Percentiles rank a stretch among this genome's conserved stretches.
Conservation (phyloP, 2,113 vertebrate species). For the Corythaeola cristata region DNA sequence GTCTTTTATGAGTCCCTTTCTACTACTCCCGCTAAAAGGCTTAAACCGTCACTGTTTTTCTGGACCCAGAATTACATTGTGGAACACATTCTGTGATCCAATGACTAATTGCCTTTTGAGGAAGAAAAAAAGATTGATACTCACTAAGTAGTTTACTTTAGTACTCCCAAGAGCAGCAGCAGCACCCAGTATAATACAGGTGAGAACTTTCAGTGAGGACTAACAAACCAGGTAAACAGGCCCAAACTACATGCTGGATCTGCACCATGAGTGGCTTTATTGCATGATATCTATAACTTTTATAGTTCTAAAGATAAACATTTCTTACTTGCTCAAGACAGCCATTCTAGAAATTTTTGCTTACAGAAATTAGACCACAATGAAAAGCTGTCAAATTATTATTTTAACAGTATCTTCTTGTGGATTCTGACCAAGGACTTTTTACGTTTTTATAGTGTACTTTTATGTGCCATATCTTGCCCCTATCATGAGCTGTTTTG, state of each 20-base stretch:
- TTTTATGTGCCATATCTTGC: background rate
- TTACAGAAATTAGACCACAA: background rate
- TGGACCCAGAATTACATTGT: background rate
- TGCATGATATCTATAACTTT: fast-evolving
- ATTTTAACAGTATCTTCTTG: background rate
- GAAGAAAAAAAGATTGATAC: background rate
- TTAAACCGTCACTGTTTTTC: background rate
- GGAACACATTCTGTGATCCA: background rate
- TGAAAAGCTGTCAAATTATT: background rate
- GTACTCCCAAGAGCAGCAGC: background rate
- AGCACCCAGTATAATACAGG: background rate
- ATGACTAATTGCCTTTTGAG: background rate
- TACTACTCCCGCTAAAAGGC: background rate
- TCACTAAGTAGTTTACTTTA: background rate
- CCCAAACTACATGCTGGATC: background rate
- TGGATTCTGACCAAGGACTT: background rate
- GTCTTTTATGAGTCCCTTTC: background rate
- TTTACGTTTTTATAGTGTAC: background rate
- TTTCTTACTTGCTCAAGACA: background rate
- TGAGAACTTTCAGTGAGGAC: background rate
- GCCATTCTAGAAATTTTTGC: background rate
- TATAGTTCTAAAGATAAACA: background rate
- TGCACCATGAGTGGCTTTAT: background rate
- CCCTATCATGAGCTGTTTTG: background rate
- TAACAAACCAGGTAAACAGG: background rate